Base-by-base conservation (phyloP, 2,888 invertebrate genomes). In the Drosophila buzzatii region DNA sequence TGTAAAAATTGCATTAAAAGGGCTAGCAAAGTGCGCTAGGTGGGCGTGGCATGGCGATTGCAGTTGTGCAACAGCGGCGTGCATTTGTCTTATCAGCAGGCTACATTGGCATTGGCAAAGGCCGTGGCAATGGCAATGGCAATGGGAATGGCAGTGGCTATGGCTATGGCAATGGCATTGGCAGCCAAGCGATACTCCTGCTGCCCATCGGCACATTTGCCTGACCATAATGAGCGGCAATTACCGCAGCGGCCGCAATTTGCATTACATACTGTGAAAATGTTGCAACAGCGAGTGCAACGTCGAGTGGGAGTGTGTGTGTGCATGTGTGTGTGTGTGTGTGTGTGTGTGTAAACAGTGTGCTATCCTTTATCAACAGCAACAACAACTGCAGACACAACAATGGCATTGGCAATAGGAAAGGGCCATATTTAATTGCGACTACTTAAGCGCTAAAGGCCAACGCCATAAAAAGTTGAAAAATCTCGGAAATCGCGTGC, bases 201-300 rank as follows among this genome's bases (percentile, higher is more conserved):
- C 27, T 45, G 42, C 37, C 60, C 73, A 61, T 39, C 41, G 55
- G 39, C 75, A 84, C 85, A 85, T 85, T 85, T 85, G 86, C 85
- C 89, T 82, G 85, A 85, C 89, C 85, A 85, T 85, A 85, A 85
- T 85, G 85, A 85, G 85, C 86, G 85, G 85, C 85, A 85, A 85
- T 85, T 85, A 85, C 85, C 85, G 89, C 85, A 85, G 78, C 72
- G 82, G 85, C 89, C 85, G 86, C 89, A 85, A 85, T 85, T 85
- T 85, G 85, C 84, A 85, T 88, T 88, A 84, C 86, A 84, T 71
- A 86, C 71, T 82, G 81, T 73, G 88, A 85, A 85, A 85, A 85
- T 85, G 85, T 85, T 78, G 82, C 78, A 63, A 53, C 45, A 39
- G 12, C 45, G 53, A 62, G 61, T 56, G 63, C 51, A 45, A 14